Evolutionary conservation across 2,888 invertebrate species (phyloP).

Genomic region (Bunonema sp.): DNA sequence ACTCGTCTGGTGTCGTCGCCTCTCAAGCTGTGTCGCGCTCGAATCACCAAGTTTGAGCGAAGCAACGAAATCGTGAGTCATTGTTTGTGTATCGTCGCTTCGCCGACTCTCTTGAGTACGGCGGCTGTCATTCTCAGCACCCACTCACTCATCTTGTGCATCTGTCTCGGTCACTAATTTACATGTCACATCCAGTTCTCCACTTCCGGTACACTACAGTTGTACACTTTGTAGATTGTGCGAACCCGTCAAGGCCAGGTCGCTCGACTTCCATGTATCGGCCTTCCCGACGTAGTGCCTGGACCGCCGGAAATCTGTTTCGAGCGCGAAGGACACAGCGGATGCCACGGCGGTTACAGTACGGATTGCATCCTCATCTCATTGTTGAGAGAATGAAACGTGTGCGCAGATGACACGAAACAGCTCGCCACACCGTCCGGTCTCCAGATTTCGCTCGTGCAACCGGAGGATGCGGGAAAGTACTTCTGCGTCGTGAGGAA

Average conservation of each 20-base stretch:
- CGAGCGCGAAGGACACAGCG: constrained; percentile 19
- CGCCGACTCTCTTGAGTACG: too few relatives aligned
- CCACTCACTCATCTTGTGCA: background rate
- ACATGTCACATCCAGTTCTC: background rate
- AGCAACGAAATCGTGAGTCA: constrained; percentile 17
- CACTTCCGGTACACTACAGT: background rate
- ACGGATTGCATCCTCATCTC: background rate
- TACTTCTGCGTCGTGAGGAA: constrained; percentile 37
- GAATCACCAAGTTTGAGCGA: constrained; percentile 35
- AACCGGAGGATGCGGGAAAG: constrained; percentile 25
- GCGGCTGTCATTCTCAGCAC: too few relatives aligned
- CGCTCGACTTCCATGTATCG: constrained; percentile 33
- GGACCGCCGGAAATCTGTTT: constrained; percentile 34
- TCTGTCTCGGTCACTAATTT: constrained; percentile 2
- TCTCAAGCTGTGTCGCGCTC: constrained; percentile 22
- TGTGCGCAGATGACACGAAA: background rate
- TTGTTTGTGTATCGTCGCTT: constrained; percentile 1
- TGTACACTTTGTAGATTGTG: constrained; percentile 11
- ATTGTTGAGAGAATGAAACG: background rate
- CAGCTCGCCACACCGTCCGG: constrained; percentile 28
- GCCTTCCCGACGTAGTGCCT: constrained; percentile 33
- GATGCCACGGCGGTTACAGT: constrained; percentile 18
- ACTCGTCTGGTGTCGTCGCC: constrained; percentile 32
- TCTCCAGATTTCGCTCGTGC: constrained; percentile 33
- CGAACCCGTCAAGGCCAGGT: constrained; percentile 26